Base-by-base conservation (phyloP, 2,888 invertebrate species). In the Lycocerus yunnanus region DNA sequence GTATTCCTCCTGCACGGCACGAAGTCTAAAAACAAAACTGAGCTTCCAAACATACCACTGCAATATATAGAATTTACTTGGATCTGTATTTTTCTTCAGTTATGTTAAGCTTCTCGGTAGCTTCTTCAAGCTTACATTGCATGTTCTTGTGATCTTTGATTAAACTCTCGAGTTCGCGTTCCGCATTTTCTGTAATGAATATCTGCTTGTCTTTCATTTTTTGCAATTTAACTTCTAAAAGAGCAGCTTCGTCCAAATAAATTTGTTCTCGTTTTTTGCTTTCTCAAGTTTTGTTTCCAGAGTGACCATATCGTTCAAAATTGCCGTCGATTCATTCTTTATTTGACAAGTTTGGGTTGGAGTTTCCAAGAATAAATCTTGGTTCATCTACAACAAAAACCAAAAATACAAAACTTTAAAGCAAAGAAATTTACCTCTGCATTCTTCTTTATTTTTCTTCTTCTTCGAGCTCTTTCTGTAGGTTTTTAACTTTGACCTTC, bases 201-300 rank as follows among this genome's bases (percentile, higher is more conserved):
- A 68, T 20, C 16, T 74, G 71, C n/a, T 66, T 20, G 2, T 72
- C 58, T 15, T 75, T 27, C 43, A 77, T 68, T 10, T 76, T 69
- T 43, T 75, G 66, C 18, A 81, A 43, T 69, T 78, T 76, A 15
- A 71, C 74, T 66, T 79, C 74, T 58, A n/a, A 77, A 18, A 70
- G 58, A 24, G 72, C 72, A n/a, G 77, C 72, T 69, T 79, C 75
- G 15, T 73, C 72, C 60, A 69, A 63, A 60, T 58, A 72, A 21
- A 67, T 58, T 18, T 67, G 27, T 58, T 77, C 77, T 0, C 73
- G 59, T 65, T 71, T 71, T 10, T 66, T 66, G 63, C 65, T 63
- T 68, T 72, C 77, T 2, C 6, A 15, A 77, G 14, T 69, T 68
- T 72, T 18, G 24, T 63, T 24, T 72, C 27, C 11, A 77, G 74